These are phyloP conservation scores for Monochamus saltuarius DNA, from an alignment of 1,140 invertebrate species.

Conservation along the genomic window DNA sequence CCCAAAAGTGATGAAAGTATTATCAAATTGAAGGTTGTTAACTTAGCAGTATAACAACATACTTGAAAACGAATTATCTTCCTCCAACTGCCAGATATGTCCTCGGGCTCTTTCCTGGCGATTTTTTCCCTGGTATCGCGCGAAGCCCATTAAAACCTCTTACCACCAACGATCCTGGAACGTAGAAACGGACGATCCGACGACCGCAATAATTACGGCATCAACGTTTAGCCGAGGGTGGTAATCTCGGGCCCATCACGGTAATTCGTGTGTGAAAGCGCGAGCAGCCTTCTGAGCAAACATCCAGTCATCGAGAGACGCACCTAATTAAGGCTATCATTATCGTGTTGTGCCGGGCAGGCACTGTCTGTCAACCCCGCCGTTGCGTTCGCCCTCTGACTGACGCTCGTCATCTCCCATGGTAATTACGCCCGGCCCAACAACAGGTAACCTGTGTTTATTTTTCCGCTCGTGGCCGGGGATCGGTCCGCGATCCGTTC, in stretches of 20 bases:
- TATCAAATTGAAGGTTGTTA: no score
- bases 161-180: slow-evolving; percentile 7
- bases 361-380: slow-evolving; percentile 26
- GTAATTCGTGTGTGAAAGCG: slow-evolving; percentile 10
- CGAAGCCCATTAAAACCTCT: slow-evolving; percentile 7
- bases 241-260: background rate
- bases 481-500: background rate
- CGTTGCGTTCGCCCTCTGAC: slow-evolving; percentile 16
- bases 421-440: slow-evolving; percentile 5
- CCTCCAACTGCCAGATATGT: no score
- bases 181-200: background rate
- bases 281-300: slow-evolving; percentile 20
- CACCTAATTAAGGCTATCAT: slow-evolving; percentile 27
- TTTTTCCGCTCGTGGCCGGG: slow-evolving; percentile 18
- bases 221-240: slow-evolving; percentile 4
- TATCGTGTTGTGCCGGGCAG: slow-evolving; percentile 26
- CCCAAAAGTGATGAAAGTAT: no score
- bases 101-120: no score
- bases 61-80: no score
- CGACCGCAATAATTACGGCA: background rate
- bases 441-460: slow-evolving; percentile 21
- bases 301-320: slow-evolving; percentile 21
- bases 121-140: background rate
- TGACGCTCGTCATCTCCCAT: slow-evolving; percentile 10
- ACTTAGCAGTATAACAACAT: no score